phyloP scores from a whole-genome alignment of 2,888 invertebrate species.

The Temnothorax unifasciatus region DNA sequence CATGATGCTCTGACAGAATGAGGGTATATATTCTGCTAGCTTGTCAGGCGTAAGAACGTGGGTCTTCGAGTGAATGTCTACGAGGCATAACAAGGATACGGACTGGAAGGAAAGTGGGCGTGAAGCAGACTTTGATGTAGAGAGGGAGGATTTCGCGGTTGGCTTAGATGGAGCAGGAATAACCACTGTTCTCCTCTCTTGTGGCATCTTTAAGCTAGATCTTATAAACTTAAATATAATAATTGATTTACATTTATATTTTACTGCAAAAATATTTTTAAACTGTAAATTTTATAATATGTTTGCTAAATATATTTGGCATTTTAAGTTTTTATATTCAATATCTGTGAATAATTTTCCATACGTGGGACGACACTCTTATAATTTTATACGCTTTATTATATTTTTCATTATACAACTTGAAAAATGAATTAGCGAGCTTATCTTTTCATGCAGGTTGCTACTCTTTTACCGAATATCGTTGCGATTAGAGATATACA shows the following conservation, averaged over 20 bases:
- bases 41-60: constrained; percentile 55
- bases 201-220: background rate
- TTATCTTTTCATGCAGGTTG: background rate
- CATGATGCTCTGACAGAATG: constrained; percentile 40
- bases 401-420: background rate
- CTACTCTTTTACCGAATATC: background rate
- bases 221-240: constrained; percentile 6
- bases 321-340: constrained; percentile 6
- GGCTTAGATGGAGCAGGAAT: constrained; percentile 77
- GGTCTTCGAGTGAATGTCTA: constrained; percentile 53
- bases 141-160: constrained; percentile 77
- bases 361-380: background rate
- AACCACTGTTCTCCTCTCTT: constrained; percentile 71
- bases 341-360: background rate
- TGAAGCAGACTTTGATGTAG: constrained; percentile 79
- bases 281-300: background rate
- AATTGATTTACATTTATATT: background rate
- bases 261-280: background rate
- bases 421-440: background rate
- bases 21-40: constrained; percentile 8
- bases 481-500: background rate
- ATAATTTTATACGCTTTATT: background rate
- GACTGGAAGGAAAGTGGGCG: constrained; percentile 76
- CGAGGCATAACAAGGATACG: constrained; percentile 64
- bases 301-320: constrained; percentile 12